These are phyloP conservation scores for Drosophila pruinosa DNA, from an alignment of 1,140 invertebrate genomes.

Conservation along the genomic window DNA sequence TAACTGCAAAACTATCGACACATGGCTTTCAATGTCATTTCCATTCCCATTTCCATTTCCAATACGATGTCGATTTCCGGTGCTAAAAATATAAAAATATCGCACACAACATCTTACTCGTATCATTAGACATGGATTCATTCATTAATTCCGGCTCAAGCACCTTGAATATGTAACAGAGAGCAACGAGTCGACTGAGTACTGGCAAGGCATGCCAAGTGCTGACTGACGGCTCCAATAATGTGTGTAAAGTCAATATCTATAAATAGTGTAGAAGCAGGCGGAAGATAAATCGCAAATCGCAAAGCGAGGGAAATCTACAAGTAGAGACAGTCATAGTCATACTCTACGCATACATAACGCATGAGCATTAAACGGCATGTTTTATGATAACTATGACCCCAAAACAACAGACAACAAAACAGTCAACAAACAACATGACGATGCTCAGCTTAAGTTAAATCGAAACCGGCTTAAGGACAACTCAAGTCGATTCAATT, in stretches of 20 bases:
- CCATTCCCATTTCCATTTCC: too few relatives aligned
- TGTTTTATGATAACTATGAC: constrained; percentile 73
- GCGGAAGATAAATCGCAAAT: constrained; percentile 61
- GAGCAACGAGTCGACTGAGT: constrained; percentile 11
- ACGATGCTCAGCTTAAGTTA: background rate
- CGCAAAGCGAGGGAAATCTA: background rate
- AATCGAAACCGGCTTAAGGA: constrained; percentile 69
- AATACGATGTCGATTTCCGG: too few relatives aligned
- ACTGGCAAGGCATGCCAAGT: constrained; percentile 46
- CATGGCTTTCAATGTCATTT: constrained; percentile 8
- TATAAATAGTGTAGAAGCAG: constrained; percentile 58
- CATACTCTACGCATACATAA: constrained; percentile 33
- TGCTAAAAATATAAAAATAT: constrained; percentile 25
- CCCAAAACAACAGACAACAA: constrained; percentile 35
- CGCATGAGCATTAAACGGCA: constrained; percentile 22
- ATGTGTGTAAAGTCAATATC: constrained; percentile 59
- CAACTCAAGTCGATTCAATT: constrained; percentile 19
- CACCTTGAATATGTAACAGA: constrained; percentile 73
- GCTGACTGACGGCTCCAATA: constrained; percentile 21
- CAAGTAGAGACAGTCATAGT: background rate
- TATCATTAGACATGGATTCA: constrained; percentile 20
- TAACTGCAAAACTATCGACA: constrained; percentile 23
- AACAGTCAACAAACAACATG: constrained; percentile 5
- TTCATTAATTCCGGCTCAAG: constrained; percentile 14
- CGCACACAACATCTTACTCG: constrained; percentile 10